Percentiles rank a stretch among this genome's conserved stretches.
These are phyloP conservation scores for Petroica traversi DNA, from an alignment of 2,113 vertebrate genomes.

Conservation along the genomic window DNA sequence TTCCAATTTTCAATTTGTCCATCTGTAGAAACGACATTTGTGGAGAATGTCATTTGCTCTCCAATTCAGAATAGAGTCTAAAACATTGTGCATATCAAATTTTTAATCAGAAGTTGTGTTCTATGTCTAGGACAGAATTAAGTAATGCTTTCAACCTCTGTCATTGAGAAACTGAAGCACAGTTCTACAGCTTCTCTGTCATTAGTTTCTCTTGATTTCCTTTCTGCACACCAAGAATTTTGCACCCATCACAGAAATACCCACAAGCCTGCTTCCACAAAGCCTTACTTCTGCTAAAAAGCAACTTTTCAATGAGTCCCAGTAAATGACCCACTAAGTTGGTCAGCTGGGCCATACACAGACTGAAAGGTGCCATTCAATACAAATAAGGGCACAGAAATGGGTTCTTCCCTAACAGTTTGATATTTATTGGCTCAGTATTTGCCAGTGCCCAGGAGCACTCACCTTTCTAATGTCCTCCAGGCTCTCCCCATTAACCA, in stretches of 20 bases:
- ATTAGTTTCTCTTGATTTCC: not conserved
- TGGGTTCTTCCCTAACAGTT: not conserved
- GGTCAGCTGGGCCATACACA: not conserved
- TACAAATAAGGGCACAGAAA: not conserved
- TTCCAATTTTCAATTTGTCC: not conserved
- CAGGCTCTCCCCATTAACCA: conserved; percentile 95
- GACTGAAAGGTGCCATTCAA: not conserved
- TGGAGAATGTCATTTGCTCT: not conserved
- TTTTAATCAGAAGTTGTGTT: not conserved
- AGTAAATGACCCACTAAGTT: not conserved
- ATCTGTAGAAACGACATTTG: not conserved
- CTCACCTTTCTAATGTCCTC: conserved; percentile 96
- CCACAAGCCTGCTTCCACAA: not conserved
- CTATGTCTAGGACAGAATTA: not conserved
- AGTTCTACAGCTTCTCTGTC: not conserved
- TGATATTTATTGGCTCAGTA: not conserved
- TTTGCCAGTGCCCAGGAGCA: not conserved
- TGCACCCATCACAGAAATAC: not conserved
- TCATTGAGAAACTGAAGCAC: not conserved
- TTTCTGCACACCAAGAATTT: not conserved
- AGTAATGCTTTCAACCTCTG: not conserved
- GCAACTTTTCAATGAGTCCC: not conserved
- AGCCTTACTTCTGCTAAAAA: not conserved
- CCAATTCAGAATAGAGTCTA: not conserved
- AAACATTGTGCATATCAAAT: not conserved